Evolutionary conservation across 2,888 invertebrate genomes (phyloP), one percentile per base, ranked within the genome.

Genomic region (Timandra comae): DNA sequence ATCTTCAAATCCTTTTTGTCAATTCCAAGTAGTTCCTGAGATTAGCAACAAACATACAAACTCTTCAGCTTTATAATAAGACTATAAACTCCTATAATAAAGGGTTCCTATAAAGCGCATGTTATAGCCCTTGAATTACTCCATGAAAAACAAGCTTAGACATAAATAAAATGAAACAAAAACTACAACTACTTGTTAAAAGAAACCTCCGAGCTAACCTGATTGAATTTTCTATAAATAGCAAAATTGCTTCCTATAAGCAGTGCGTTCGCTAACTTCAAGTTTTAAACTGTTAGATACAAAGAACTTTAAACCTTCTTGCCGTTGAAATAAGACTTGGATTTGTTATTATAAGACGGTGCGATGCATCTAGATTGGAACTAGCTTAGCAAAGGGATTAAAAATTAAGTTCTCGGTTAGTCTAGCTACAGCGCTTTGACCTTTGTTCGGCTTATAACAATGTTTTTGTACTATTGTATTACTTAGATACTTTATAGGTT

Each of bases 401-500:
- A 61, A 56, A 58, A 63, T 62, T 52, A 49, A 63, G 50, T 38
- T 47, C 41, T 53, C 43, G 50, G 56, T 60, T 51, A 60, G 57
- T 60, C 53, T 60, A 49, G 56, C 54, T 42, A 28, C 43, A 41
- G 56, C 48, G 46, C 52, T 50, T 41, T 43, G 52, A 55, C 45
- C 57, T 56, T 51, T 46, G 29, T 29, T 13, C 9, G 28, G 4
- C 16, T n/a, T n/a, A n/a, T 5, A 16, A 16, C 16, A 16, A 16
- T 16, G 16, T 16, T 16, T 16, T 16, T n/a, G n/a, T n/a, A n/a
- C n/a, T n/a, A n/a, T n/a, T n/a, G n/a, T n/a, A n/a, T n/a, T n/a
- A n/a, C n/a, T n/a, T n/a, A n/a, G n/a, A n/a, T n/a, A n/a, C n/a
- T n/a, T n/a, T n/a, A n/a, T n/a, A n/a, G n/a, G n/a, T n/a, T n/a